Conservation (phyloP, 2,113 vertebrate genomes). For the Amphilophus citrinellus region DNA sequence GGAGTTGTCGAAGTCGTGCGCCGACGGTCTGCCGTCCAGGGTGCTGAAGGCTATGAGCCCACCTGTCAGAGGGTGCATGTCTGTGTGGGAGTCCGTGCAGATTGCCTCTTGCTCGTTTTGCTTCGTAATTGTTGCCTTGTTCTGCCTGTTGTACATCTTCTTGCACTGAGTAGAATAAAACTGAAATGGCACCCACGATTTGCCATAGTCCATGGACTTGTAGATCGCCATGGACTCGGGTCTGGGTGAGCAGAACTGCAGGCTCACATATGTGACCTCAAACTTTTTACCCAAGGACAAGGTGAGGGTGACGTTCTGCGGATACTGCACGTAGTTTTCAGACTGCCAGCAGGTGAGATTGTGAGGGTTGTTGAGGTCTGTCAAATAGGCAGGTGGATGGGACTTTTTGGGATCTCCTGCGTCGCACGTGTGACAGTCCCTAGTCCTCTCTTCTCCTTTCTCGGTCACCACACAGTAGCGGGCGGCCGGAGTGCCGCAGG, state of each 20-base stretch:
- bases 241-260: slow-evolving; percentile 98
- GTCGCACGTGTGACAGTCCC: slow-evolving; percentile 96
- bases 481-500: slow-evolving; percentile 90
- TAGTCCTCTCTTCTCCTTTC: slow-evolving; percentile 89
- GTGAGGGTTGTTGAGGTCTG: slow-evolving; percentile 99
- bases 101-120: slow-evolving; percentile 99
- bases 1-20: slow-evolving; percentile 99
- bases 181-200: slow-evolving; percentile 97
- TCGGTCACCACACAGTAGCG: slow-evolving; percentile 95
- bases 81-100: slow-evolving; percentile 98
- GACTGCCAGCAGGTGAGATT: slow-evolving; percentile 99
- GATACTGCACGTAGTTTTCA: slow-evolving; percentile 92
- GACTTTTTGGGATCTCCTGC: slow-evolving; percentile 91
- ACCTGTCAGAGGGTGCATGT: slow-evolving; percentile 95
- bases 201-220: slow-evolving; percentile 99
- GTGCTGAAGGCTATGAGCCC: slow-evolving; percentile 99
- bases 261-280: slow-evolving; percentile 98
- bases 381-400: slow-evolving; percentile 93
- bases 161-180: slow-evolving; percentile 98
- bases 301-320: slow-evolving; percentile 95
- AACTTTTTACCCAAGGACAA: slow-evolving; percentile 97
- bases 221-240: slow-evolving; percentile 98
- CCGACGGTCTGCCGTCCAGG: slow-evolving; percentile 95
- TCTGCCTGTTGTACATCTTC: slow-evolving; percentile 95
- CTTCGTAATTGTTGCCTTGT: slow-evolving; percentile 92